A percentile compares a stretch with the other conserved stretches of the same genome.
These are phyloP conservation scores for Cryptotis parvus DNA, from an alignment of 2,113 vertebrate genomes.

Conservation along the genomic window DNA sequence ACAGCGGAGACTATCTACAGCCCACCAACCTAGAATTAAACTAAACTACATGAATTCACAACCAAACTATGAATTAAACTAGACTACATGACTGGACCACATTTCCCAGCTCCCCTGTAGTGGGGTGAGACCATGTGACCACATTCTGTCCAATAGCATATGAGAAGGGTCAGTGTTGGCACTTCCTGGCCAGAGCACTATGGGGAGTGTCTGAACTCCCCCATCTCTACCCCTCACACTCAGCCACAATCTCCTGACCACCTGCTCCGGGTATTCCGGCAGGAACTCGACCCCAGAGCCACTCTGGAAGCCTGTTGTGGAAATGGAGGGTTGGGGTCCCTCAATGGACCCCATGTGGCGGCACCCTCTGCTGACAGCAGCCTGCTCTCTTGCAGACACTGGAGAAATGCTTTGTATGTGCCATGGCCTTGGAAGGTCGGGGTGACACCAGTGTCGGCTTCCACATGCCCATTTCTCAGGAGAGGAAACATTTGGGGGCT, in stretches of 20 bases:
- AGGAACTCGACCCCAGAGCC: neutral
- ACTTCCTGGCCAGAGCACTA: neutral
- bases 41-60: neutral
- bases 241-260: neutral
- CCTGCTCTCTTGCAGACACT: neutral
- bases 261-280: neutral
- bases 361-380: neutral
- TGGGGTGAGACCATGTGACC: neutral
- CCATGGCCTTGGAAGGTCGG: neutral
- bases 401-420: neutral
- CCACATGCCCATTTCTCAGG: neutral
- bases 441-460: neutral
- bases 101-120: constrained; percentile 41
- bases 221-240: neutral
- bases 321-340: neutral
- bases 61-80: neutral
- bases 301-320: neutral
- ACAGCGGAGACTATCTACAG: neutral
- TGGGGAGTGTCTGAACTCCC: neutral
- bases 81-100: neutral
- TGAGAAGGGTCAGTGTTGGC: neutral
- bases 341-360: neutral
- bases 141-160: neutral
- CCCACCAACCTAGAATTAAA: neutral
- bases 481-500: neutral